Base-by-base conservation (phyloP, 2,888 invertebrate genomes). In the Sarcophaga rosellei region DNA sequence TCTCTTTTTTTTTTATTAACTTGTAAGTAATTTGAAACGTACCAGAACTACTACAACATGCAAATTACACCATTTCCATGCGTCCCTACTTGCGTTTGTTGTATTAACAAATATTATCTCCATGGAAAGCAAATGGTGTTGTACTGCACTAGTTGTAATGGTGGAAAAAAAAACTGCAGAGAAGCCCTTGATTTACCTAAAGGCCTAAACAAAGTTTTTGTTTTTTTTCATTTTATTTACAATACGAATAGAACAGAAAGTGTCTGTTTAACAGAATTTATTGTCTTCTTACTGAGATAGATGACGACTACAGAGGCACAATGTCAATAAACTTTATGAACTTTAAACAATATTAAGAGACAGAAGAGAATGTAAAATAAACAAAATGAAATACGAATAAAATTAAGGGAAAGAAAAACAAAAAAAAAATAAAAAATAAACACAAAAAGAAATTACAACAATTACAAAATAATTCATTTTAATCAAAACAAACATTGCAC, bases 141-240 rank as follows among this genome's bases (percentile, higher is more conserved):
- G 35, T 10, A 35, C 10, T 35, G 8, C 8, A 35, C 35, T 35
- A 35, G 35, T 35, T 53, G 53, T 53, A 3, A 0, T 4, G 12
- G 2, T 0, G 17, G 4, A 15, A 12, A 53, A 15, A 53, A 17
- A 17, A 12, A 53, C 17, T 73, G 25, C 20, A 79, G 66, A 68
- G 86, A 86, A 86, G 86, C 86, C 86, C 84, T 86, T 86, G 86
- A 84, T 86, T 86, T 86, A 61, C 86, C 59, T 74, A 69, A 25
- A 80, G 70, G 72, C 20, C 57, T 47, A 84, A 70, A 66, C 20
- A 68, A 80, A 76, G 10, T 76, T 23, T 10, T 23, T 10, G 44
- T 25, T 65, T 35, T 23, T 47, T 47, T 47, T 53, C 17, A 17
- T 53, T 53, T 53, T 15, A 3, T 53, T 53, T 53, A 5, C 15